Percentiles rank a stretch among this genome's conserved stretches.
phyloP scores from a whole-genome alignment of 1,140 invertebrate species.

The Drosophila simulans region DNA sequence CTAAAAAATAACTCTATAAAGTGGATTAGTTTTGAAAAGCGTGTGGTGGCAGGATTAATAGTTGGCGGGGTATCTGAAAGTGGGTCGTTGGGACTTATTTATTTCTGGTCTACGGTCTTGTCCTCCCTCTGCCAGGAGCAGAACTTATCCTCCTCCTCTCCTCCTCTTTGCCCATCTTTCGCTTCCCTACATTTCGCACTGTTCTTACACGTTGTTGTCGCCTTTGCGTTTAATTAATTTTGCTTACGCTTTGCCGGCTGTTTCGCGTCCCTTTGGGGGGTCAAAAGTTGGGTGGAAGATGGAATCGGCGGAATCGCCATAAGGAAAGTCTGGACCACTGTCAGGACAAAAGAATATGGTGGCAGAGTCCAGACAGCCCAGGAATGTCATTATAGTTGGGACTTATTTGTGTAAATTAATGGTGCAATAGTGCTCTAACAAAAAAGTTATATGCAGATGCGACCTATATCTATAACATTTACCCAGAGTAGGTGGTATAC shows the following conservation, averaged over 20 bases:
- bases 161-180: not conserved
- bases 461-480: not conserved
- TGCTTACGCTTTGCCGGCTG: slow-evolving; percentile 37
- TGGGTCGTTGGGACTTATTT: slow-evolving; percentile 45
- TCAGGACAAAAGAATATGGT: not conserved
- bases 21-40: no score
- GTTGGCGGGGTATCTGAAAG: slow-evolving; percentile 6
- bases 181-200: not conserved
- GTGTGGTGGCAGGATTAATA: not conserved
- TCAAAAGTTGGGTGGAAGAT: slow-evolving; percentile 2
- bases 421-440: not conserved
- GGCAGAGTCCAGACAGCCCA: not conserved
- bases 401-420: not conserved
- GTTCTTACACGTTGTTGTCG: slow-evolving; percentile 29
- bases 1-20: no score
- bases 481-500: no score
- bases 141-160: not conserved
- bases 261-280: slow-evolving; percentile 30
- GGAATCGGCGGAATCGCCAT: not conserved
- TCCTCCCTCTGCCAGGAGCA: slow-evolving; percentile 9
- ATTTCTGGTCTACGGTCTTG: slow-evolving; percentile 15
- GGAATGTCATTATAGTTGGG: no score
- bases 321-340: slow-evolving; percentile 1
- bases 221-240: slow-evolving; percentile 74
- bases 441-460: not conserved